A percentile compares a stretch with the other conserved stretches of the same genome.
These are phyloP conservation scores for Nannoperca australis DNA, from an alignment of 2,797 vertebrate genomes.

Conservation along the genomic window DNA sequence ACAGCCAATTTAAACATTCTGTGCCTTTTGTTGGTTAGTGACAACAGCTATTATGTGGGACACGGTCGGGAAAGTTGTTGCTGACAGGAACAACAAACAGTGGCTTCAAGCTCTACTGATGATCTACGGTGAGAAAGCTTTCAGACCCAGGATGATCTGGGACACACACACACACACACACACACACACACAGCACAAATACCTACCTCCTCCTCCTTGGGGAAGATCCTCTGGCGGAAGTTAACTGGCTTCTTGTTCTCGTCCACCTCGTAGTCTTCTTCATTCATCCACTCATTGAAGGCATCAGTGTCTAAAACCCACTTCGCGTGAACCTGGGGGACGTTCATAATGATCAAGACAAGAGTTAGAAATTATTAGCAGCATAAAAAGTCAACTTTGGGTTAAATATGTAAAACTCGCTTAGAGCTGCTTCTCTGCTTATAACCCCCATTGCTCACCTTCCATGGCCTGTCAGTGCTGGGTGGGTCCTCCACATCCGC, in stretches of 20 bases:
- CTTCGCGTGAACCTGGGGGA: slow-evolving; percentile 91
- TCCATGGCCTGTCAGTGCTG: slow-evolving; percentile 93
- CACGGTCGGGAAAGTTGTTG: neutral
- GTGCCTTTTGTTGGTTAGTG: neutral
- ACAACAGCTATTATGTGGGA: neutral
- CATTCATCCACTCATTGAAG: slow-evolving; percentile 99
- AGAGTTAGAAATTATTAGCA: neutral
- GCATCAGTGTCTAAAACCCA: slow-evolving; percentile 96
- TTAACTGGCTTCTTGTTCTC: slow-evolving; percentile 93
- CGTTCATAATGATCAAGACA: neutral
- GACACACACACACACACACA: rapidly evolving
- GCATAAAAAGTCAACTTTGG: neutral
- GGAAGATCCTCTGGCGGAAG: slow-evolving; percentile 93
- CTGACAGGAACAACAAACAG: neutral
- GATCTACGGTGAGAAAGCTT: neutral
- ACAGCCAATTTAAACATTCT: neutral
- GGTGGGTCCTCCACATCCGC: slow-evolving; percentile 94
- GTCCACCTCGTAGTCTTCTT: slow-evolving; percentile 97
- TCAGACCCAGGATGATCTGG: neutral
- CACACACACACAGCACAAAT: neutral
- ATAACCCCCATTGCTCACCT: slow-evolving; percentile 81
- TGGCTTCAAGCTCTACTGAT: neutral
- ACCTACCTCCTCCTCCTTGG: slow-evolving; percentile 94
- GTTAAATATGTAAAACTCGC: neutral
- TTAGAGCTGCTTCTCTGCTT: neutral